phyloP scores from a whole-genome alignment of 2,888 invertebrate genomes.

The Lepidocyrtoides sp. region DNA sequence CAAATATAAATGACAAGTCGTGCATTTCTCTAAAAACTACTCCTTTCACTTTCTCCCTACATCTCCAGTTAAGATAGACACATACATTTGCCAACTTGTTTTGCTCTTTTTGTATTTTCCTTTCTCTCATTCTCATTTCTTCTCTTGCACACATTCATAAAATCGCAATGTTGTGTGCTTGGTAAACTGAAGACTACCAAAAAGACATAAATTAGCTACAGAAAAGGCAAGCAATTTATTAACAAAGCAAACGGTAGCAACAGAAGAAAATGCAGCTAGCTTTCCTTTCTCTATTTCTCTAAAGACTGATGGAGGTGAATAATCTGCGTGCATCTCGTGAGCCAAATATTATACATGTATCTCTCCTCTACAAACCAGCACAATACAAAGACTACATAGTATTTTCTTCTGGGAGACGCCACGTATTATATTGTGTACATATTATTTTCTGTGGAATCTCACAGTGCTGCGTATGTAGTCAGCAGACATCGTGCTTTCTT shows the following conservation, averaged over 20 bases:
- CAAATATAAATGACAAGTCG: constrained; percentile 75
- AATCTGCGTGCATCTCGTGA: constrained; percentile 76
- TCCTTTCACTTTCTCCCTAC: constrained; percentile 15
- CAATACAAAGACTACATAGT: no score
- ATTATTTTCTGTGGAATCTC: background rate
- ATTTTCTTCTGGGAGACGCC: no score
- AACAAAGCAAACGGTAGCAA: constrained; percentile 55
- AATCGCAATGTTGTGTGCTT: background rate
- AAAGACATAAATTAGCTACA: constrained; percentile 74
- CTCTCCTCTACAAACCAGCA: background rate
- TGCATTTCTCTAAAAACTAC: constrained; percentile 45
- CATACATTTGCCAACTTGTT: constrained; percentile 42
- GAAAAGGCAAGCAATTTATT: constrained; percentile 74
- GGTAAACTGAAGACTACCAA: constrained; percentile 14
- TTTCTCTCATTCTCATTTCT: constrained; percentile 19
- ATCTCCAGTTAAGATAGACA: background rate
- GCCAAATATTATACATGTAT: constrained; percentile 53
- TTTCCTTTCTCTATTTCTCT: constrained; percentile 1
- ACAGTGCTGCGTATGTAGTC: no score
- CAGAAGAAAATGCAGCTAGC: constrained; percentile 31
- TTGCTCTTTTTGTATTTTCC: constrained; percentile 2
- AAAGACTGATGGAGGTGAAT: constrained; percentile 68
- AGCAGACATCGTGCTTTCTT: background rate
- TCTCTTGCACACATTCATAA: constrained; percentile 19
- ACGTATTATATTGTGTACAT: background rate